Percentiles rank a stretch among this genome's conserved stretches.
Evolutionary conservation across 1,140 invertebrate genomes (phyloP).

Genomic region (Trichomalopsis sarcophagae): DNA sequence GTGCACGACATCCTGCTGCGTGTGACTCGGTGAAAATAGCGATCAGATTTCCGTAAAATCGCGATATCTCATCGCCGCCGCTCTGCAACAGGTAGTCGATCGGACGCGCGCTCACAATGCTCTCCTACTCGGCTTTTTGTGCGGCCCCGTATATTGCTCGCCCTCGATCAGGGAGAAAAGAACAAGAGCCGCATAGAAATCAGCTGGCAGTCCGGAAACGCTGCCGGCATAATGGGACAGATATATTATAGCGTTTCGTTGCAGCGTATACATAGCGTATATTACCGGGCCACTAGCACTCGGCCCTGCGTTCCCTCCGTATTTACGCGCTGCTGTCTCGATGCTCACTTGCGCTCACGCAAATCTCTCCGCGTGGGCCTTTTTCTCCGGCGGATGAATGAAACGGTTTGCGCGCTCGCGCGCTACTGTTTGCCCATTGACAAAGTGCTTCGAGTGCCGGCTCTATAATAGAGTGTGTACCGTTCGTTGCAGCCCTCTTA

Average conservation of each 20-base stretch:
- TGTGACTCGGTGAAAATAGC: slow-evolving; percentile 61
- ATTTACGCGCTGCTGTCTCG: slow-evolving; percentile 4
- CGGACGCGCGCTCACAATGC: slow-evolving; percentile 19
- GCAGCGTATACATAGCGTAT: slow-evolving; percentile 3
- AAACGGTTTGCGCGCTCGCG: slow-evolving; percentile 11
- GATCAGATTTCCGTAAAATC: slow-evolving; percentile 71
- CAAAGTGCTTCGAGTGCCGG: slow-evolving; percentile 21
- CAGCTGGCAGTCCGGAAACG: slow-evolving; percentile 46
- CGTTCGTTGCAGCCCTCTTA: neutral
- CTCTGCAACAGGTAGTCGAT: slow-evolving; percentile 33
- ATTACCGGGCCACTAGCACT: neutral
- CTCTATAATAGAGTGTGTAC: neutral
- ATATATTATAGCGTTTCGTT: neutral
- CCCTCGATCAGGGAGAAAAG: neutral
- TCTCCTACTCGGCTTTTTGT: slow-evolving; percentile 24
- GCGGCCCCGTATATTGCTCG: neutral
- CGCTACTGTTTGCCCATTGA: slow-evolving; percentile 27
- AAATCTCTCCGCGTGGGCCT: slow-evolving; percentile 35
- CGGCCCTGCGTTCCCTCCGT: neutral
- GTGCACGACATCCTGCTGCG: slow-evolving; percentile 52
- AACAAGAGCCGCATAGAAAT: slow-evolving; percentile 37
- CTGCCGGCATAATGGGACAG: slow-evolving; percentile 25
- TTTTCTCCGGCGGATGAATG: slow-evolving; percentile 26
- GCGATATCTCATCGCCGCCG: slow-evolving; percentile 32
- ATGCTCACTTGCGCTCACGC: slow-evolving; percentile 41